Evolutionary conservation across 2,888 invertebrate species (phyloP).

Genomic region (Thymelicus lineola): DNA sequence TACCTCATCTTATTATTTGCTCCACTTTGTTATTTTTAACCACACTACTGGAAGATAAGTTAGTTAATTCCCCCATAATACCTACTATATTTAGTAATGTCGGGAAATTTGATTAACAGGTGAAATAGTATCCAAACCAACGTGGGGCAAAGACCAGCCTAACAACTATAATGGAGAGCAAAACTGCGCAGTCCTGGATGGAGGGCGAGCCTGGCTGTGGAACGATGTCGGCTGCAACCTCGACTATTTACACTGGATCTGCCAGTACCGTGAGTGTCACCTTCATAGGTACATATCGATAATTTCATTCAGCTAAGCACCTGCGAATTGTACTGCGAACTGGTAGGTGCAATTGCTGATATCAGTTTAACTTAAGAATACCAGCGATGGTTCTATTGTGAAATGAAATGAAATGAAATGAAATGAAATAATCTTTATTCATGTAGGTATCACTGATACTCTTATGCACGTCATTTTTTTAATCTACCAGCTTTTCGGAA

Average conservation of each 20-base stretch:
- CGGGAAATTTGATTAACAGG: constrained; percentile 74
- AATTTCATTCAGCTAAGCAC: constrained; percentile 61
- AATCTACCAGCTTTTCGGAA: no score
- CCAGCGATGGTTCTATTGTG: no score
- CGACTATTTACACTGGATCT: constrained; percentile 97
- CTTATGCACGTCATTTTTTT: no score
- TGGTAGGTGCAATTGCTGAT: not conserved
- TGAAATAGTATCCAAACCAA: constrained; percentile 90
- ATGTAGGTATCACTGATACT: no score
- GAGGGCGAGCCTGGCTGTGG: constrained; percentile 96
- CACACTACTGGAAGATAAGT: no score
- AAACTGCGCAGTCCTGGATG: constrained; percentile 97
- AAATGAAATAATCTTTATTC: no score
- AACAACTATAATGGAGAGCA: constrained; percentile 98
- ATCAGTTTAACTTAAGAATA: no score
- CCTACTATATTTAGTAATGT: not conserved
- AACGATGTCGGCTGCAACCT: constrained; percentile 97
- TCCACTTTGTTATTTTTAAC: no score
- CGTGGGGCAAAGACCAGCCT: constrained; percentile 97
- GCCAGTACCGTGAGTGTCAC: constrained; percentile 93
- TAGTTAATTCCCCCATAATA: no score
- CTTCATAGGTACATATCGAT: constrained; percentile 80
- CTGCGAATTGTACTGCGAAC: constrained; percentile 47
- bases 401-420: no score
- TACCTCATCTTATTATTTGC: no score